phyloP scores from a whole-genome alignment of 1,140 invertebrate species.

The Papilio polytes region DNA sequence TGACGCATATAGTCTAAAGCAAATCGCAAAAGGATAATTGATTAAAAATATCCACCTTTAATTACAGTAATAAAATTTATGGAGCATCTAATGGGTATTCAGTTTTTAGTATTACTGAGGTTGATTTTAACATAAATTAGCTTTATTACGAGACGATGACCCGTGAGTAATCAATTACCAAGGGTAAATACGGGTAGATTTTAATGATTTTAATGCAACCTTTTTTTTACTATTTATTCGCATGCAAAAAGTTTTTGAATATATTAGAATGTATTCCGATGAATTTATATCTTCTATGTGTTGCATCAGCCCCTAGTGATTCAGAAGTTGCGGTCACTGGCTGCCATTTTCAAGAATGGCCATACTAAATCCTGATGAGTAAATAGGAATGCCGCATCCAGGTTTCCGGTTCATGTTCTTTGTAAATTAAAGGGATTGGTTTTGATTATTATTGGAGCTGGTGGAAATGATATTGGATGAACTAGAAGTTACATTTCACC shows the following conservation, averaged over 20 bases:
- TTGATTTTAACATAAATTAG: background rate
- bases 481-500: too few species aligned
- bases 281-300: background rate
- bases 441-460: too few species aligned
- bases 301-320: slow-evolving; percentile 10
- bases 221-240: too few species aligned
- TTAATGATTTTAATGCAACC: background rate
- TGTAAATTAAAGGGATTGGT: background rate
- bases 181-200: background rate
- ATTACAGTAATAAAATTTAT: slow-evolving; percentile 18
- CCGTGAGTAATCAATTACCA: background rate
- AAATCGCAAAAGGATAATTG: slow-evolving; percentile 19
- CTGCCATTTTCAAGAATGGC: background rate
- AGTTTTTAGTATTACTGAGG: background rate
- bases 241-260: background rate
- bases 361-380: background rate
- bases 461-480: too few species aligned
- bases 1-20: background rate
- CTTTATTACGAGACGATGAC: background rate
- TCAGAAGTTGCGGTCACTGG: background rate
- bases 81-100: background rate
- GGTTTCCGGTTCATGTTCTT: background rate
- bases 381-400: background rate
- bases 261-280: background rate
- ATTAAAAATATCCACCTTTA: slow-evolving; percentile 3